Base-by-base conservation (phyloP, 2,113 vertebrate species). In the Mohoua ochrocephala region DNA sequence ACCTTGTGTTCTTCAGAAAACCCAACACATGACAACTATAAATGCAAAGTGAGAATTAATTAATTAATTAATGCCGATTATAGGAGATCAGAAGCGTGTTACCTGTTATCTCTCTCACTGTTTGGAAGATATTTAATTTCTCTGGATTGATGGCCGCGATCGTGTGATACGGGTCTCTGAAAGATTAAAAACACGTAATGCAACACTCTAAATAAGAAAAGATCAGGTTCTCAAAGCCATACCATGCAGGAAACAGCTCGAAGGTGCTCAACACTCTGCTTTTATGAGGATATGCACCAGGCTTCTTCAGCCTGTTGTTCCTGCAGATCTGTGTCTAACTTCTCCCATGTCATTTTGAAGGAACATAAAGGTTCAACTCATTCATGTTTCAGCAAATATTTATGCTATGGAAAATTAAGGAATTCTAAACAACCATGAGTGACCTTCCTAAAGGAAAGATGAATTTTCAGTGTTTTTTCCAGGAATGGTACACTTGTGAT, bases 31-130 rank as follows among this genome's bases (percentile, higher is more conserved):
- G 11, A 37, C 60, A 83, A 54, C 31, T 8, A 21, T 3, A 59
- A 91, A 56, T 2, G 14, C 31, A 45, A 69, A 84, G 33, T 11
- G 18, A 86, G 39, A 71, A 87, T 60, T 13, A 77, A 53, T 45
- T 61, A 19, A 53, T 61, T 61, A 39, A 45, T 61, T 69, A 78
- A 31, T 31, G 64, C 21, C 49, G 69, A 56, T 14, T 50, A 11
- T 1, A 82, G 23, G 35, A 83, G 53, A 77, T 41, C n/a, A 44
- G 17, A 79, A 90, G 24, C 1, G 2, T 37, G 37, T 98, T 98
- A 99, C 99, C 99, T 98, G 99, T 99, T 97, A 99, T 99, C 97
- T 99, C 99, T 96, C 98, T 98, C 79, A 99, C 99, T 13, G 99
- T 99, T 78, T 99, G 99, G 94, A 99, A 99, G 54, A 98, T 98